Base-by-base conservation (phyloP, 2,888 invertebrate genomes). In the Myopa tessellatipennis region DNA sequence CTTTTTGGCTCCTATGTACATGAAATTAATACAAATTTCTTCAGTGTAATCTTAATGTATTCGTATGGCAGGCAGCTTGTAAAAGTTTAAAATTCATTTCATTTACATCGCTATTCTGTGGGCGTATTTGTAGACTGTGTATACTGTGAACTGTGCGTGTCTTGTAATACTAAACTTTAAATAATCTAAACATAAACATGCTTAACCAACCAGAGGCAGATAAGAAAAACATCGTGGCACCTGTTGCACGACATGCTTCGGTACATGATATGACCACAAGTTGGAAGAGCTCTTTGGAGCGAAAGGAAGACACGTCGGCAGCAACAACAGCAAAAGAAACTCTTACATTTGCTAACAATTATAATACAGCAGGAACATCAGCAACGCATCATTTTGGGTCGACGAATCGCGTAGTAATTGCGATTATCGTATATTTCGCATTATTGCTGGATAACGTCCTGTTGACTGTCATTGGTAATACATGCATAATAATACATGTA, bases 391-490 rank as follows among this genome's bases (percentile, higher is more conserved):
- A 82, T 63, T 79, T 80, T 16, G 82, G 81, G 71, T 78, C 80
- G 74, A 80, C 82, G 78, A 88, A 83, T 81, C 86, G 89, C 45
- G 85, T 84, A 72, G 79, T 85, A 68, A 88, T 89, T 73, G 91
- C 93, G 77, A 82, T 90, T 38, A 90, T 93, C 79, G 92, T 95
- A 74, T 95, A 95, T 87, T 88, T 94, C 79, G 94, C 95, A 2
- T 92, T 95, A 86, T 92, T 95, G 84, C 89, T 95, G 87, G 97
- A 97, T 90, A 97, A 97, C 89, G 93, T 96, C 80, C 91, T 97
- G 36, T 91, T 97, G 69, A 97, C 97, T 55, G 95, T 96, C 58
- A 94, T 97, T 72, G 97, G 97, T 97, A 90, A 93, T 60, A n/a
- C n/a, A n/a, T n/a, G n/a, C 18, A 71, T 77, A 8, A 50, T 50